Evolutionary conservation across 2,797 vertebrate species (phyloP), one percentile per base, ranked within the genome.

Genomic region (Sardinella longiceps): DNA sequence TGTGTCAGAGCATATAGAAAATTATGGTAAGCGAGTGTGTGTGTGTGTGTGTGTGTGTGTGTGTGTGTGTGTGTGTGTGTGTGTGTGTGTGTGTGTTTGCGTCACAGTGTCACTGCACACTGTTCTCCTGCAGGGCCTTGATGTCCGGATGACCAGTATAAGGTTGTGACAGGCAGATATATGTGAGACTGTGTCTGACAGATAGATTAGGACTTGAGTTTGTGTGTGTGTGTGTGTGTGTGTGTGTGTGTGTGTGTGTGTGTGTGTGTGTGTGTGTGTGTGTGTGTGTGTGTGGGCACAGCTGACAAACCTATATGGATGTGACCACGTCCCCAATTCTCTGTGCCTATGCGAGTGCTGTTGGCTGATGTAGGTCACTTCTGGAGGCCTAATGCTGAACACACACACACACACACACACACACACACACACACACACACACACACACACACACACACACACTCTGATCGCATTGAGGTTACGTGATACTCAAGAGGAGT

Each of bases 11-110:
- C 23, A 56, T 56, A n/a, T 56, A 56, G 18, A 56, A 58, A 58
- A 58, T 58, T 23, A 25, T 7, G 23, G 5, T 56, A 5, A 5
- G 43, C 7, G 25, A 7, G 1, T 25, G 58, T 63, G 58, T 11
- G 58, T 63, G n/a, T 28, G n/a, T 10, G 5, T 30, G n/a, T 63
- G 18, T 60, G 18, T 58, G 9, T 23, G 56, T 58, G 56, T 60
- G 60, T 66, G 60, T 66, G 60, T 66, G 60, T 66, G 60, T 66
- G 60, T 66, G 60, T 66, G 60, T 66, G 60, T 66, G 63, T 66
- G 60, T 60, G 56, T 60, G 56, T 60, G 56, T 56, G 53, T 56
- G 53, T 56, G 53, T 15, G 53, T 58, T n/a, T n/a, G n/a, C n/a
- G n/a, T n/a, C n/a, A n/a, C n/a, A n/a, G 56, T 60, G 56, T 60